Conservation (phyloP, 2,888 invertebrate species). For the Electrophaes corylata region DNA sequence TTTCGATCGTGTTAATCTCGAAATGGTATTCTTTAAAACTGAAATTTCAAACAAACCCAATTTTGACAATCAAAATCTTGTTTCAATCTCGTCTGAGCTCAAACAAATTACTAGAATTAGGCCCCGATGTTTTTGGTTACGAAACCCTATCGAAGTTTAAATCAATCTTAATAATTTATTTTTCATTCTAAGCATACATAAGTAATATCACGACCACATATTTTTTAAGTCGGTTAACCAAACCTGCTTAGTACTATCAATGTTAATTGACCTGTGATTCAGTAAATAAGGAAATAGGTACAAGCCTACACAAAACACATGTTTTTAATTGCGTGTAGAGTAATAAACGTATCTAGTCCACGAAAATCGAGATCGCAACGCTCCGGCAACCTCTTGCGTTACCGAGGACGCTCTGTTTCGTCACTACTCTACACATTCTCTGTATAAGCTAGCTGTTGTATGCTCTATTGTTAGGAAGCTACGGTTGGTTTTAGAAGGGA, state of each 20-base stretch:
- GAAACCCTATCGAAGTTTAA: no score
- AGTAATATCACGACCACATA: neutral
- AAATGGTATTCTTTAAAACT: no score
- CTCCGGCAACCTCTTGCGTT: conserved; percentile 47
- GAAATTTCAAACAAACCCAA: no score
- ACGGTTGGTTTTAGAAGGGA: conserved; percentile 14
- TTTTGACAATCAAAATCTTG: no score
- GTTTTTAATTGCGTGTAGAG: conserved; percentile 26
- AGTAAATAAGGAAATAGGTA: conserved; percentile 25
- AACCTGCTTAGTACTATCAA: neutral
- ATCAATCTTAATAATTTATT: no score
- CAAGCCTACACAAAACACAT: conserved; percentile 11
- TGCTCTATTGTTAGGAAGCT: conserved; percentile 14
- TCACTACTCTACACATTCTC: conserved; percentile 37
- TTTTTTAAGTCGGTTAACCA: neutral
- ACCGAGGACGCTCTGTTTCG: conserved; percentile 52
- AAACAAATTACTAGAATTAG: no score
- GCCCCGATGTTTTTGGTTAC: no score
- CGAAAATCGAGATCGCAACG: conserved; percentile 47
- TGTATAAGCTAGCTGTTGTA: neutral
- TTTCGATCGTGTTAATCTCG: no score
- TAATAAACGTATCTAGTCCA: conserved; percentile 31
- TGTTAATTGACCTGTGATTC: conserved; percentile 1
- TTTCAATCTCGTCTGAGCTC: no score
- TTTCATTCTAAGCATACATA: neutral